Evolutionary conservation across 2,797 vertebrate species (phyloP).

Genomic region (Coregonus suidteri): DNA sequence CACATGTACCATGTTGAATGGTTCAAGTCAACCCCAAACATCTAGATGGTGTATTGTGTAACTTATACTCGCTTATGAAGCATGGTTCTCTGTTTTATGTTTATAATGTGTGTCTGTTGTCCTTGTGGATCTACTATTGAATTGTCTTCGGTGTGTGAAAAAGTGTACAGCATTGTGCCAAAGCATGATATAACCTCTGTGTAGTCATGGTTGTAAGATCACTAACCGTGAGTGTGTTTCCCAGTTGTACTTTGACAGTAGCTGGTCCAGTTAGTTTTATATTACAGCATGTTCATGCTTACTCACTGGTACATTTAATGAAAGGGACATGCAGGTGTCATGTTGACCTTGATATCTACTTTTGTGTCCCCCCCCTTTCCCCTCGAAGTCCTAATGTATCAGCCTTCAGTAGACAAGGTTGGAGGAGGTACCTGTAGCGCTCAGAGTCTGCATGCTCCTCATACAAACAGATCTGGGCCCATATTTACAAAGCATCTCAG

Average conservation of each 20-base stretch:
- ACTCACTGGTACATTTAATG: not conserved
- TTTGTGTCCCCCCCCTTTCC: conserved; percentile 48
- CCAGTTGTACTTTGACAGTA: not conserved
- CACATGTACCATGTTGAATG: not conserved
- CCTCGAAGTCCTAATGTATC: conserved; percentile 81
- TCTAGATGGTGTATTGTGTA: not conserved
- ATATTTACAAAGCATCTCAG: not conserved
- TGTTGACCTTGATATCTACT: not conserved
- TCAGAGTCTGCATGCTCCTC: conserved; percentile 58
- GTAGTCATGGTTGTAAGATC: not conserved
- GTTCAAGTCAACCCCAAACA: conserved; percentile 10
- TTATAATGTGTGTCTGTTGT: not conserved
- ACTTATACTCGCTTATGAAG: not conserved
- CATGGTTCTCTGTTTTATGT: not conserved
- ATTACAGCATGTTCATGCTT: not conserved
- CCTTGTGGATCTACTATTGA: conserved; percentile 16
- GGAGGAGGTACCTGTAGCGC: conserved; percentile 76
- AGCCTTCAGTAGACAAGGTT: conserved; percentile 77
- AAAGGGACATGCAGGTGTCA: conserved; percentile 5
- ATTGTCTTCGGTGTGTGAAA: not conserved
- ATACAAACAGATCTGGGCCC: not conserved
- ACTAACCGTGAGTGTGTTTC: not conserved
- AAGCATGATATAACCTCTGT: not conserved
- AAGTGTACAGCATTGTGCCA: not conserved
- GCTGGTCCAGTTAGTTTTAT: not conserved